Conservation (phyloP, 2,888 invertebrate species). For the Campoplex nolae region DNA sequence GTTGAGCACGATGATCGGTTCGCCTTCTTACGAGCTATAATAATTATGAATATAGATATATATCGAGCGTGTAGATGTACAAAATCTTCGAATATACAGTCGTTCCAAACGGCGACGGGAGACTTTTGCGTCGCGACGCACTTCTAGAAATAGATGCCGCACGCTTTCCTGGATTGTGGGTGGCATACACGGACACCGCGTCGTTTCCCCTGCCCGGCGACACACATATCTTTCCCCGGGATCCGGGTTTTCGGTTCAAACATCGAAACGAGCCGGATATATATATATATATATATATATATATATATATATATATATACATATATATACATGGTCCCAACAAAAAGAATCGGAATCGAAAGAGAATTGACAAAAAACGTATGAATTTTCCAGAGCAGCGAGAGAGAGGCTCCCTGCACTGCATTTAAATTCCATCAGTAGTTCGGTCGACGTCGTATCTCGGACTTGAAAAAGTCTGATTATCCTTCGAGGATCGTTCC, state of each 20-base stretch:
- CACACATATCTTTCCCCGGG: slow-evolving; percentile 61
- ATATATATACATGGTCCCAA: too few species aligned
- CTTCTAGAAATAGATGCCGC: slow-evolving; percentile 72
- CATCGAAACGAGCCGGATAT: slow-evolving; percentile 32
- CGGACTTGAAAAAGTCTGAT: slow-evolving; percentile 14
- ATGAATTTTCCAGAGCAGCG: neutral
- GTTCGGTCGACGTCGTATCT: slow-evolving; percentile 9
- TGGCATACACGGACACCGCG: slow-evolving; percentile 36
- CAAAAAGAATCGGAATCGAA: neutral
- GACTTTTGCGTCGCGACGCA: slow-evolving; percentile 73
- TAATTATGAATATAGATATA: slow-evolving; percentile 14
- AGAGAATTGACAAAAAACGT: slow-evolving; percentile 13
- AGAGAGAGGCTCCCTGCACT: neutral
- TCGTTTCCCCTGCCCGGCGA: slow-evolving; percentile 53
- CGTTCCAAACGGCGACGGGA: slow-evolving; percentile 58
- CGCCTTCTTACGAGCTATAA: slow-evolving; percentile 17
- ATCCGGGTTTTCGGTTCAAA: slow-evolving; percentile 38
- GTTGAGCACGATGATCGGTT: slow-evolving; percentile 37
- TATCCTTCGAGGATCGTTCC: neutral
- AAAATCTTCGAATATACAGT: slow-evolving; percentile 32
- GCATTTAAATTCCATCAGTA: slow-evolving; percentile 48
- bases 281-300: neutral
- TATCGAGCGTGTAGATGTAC: neutral
- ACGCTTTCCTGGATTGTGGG: slow-evolving; percentile 68
- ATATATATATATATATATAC: neutral